Evolutionary conservation across 2,113 vertebrate genomes (phyloP).

Genomic region (Martes martes): DNA sequence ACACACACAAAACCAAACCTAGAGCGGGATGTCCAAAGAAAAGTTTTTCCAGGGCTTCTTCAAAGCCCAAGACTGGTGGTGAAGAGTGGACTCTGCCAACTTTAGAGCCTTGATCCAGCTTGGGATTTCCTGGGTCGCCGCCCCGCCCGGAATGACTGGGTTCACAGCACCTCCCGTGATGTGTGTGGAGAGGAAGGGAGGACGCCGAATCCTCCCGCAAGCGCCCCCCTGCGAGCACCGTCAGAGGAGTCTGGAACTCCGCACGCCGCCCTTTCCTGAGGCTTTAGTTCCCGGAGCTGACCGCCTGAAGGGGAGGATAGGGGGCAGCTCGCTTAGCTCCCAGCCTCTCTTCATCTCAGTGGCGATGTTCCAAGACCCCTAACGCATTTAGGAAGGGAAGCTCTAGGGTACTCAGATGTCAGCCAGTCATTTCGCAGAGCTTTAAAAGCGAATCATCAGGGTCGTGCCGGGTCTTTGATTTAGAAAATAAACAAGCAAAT

Average conservation of each 20-base stretch:
- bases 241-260: background rate
- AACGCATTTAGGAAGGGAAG: background rate
- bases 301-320: background rate
- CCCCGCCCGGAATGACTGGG: background rate
- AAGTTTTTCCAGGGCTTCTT: background rate
- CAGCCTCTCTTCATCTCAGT: background rate
- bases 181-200: background rate
- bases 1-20: background rate
- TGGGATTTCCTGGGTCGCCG: background rate
- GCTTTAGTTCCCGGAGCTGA: background rate
- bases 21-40: background rate
- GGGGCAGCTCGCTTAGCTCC: background rate
- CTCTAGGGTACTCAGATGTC: background rate
- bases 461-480: background rate
- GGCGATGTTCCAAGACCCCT: background rate
- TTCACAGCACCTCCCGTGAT: constrained; percentile 82
- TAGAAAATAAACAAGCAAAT: background rate
- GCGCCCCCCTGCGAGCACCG: background rate
- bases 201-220: background rate
- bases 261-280: fast-evolving
- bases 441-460: background rate
- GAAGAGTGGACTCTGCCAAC: background rate
- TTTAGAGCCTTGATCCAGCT: background rate
- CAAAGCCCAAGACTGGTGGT: background rate
- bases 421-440: background rate